Conservation (phyloP, 2,113 vertebrate species). For the Pluvianellus socialis region DNA sequence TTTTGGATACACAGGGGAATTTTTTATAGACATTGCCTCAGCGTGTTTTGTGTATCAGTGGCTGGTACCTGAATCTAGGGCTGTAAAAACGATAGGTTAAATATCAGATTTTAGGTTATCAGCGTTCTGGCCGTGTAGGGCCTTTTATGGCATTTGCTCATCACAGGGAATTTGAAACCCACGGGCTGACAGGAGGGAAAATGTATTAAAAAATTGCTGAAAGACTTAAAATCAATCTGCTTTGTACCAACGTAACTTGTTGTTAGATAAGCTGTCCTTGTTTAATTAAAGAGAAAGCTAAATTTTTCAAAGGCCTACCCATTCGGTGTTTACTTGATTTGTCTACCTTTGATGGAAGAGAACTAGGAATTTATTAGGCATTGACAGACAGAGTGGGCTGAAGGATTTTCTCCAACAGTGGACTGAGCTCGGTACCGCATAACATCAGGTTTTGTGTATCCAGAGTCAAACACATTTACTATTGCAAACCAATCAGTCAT, state of each 20-base stretch:
- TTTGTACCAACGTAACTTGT: neutral
- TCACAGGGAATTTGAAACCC: neutral
- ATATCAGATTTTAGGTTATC: neutral
- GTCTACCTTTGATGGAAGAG: neutral
- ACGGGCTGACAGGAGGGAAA: neutral
- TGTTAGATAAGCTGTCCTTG: neutral
- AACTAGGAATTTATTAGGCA: neutral
- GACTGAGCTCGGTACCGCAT: neutral
- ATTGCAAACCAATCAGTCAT: slow-evolving; percentile 14
- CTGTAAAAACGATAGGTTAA: neutral
- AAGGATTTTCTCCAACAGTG: neutral
- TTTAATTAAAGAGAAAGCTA: neutral
- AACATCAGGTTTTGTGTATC: neutral
- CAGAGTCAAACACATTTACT: neutral
- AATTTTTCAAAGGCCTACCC: neutral
- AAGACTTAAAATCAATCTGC: neutral
- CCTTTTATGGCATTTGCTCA: neutral
- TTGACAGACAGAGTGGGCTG: neutral
- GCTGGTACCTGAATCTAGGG: neutral
- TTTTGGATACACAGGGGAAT: neutral
- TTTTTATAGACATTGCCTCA: neutral
- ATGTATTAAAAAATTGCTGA: neutral
- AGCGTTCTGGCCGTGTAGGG: neutral
- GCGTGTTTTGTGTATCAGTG: neutral
- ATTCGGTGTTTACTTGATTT: neutral